A percentile compares a stretch with the other conserved stretches of the same genome.
Conservation (phyloP, 2,113 vertebrate genomes). For the Melanotaenia duboulayi region DNA sequence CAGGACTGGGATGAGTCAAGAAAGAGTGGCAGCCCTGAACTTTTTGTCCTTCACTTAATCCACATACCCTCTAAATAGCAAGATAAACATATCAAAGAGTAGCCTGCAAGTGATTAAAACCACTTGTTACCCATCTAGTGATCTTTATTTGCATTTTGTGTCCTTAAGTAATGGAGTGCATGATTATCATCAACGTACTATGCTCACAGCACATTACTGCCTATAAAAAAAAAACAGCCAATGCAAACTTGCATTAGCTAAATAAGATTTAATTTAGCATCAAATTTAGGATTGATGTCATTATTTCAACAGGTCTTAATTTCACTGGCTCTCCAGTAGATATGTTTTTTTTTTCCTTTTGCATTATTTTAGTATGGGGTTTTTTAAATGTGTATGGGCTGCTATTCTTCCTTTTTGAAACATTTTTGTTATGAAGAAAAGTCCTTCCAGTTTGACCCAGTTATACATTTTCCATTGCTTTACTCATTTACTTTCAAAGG, state of each 20-base stretch:
- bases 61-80: neutral
- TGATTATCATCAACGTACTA: neutral
- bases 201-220: neutral
- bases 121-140: slow-evolving; percentile 29
- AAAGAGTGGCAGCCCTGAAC: slow-evolving; percentile 27
- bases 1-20: slow-evolving; percentile 42
- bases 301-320: neutral
- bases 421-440: slow-evolving; percentile 18
- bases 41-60: slow-evolving; percentile 64
- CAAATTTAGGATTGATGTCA: neutral
- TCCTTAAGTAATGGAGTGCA: neutral
- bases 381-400: neutral
- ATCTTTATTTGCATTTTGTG: slow-evolving; percentile 14
- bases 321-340: neutral
- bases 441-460: slow-evolving; percentile 62
- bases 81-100: slow-evolving; percentile 34
- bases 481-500: slow-evolving; percentile 66
- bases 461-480: slow-evolving; percentile 46
- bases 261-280: neutral
- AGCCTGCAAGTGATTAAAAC: slow-evolving; percentile 8
- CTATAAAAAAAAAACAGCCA: neutral
- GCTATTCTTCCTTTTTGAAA: slow-evolving; percentile 13
- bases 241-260: neutral
- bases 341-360: slow-evolving; percentile 3
- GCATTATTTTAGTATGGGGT: neutral